Conservation (phyloP, 2,888 invertebrate genomes). For the Parochlus steinenii region DNA sequence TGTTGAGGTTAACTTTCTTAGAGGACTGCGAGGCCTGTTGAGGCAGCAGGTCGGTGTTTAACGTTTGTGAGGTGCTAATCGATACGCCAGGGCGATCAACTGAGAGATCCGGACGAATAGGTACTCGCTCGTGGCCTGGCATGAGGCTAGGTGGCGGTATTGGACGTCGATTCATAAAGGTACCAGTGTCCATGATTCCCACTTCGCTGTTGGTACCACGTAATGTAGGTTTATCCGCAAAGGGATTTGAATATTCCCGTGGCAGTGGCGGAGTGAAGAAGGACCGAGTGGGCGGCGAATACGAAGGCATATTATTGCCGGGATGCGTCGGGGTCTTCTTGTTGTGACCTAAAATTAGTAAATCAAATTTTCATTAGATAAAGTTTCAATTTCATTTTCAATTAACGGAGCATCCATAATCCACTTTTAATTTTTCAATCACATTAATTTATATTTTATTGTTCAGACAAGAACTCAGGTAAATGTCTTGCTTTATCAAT, state of each 20-base stretch:
- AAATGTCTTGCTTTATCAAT: too few species aligned
- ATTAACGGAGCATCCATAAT: too few species aligned
- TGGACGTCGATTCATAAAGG: constrained; percentile 53
- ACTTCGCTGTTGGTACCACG: constrained; percentile 49
- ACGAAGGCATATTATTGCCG: constrained; percentile 56
- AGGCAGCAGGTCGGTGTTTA: constrained; percentile 12
- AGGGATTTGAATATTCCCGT: constrained; percentile 68
- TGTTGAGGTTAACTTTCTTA: constrained; percentile 52
- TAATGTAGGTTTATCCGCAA: constrained; percentile 76
- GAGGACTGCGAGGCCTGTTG: constrained; percentile 16
- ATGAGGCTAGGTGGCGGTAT: constrained; percentile 71
- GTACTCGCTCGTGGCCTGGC: constrained; percentile 68
- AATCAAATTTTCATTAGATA: too few species aligned
- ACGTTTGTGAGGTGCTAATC: constrained; percentile 14
- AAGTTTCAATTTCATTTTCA: too few species aligned
- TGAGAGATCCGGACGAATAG: constrained; percentile 44
- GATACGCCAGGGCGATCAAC: constrained; percentile 11
- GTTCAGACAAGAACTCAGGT: too few species aligned
- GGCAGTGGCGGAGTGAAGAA: constrained; percentile 73
- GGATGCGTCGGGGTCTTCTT: constrained; percentile 33
- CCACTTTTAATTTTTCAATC: too few species aligned
- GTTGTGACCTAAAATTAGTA: constrained; percentile 11
- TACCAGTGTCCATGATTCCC: constrained; percentile 16
- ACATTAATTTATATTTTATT: too few species aligned
- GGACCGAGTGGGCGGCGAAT: constrained; percentile 63